Percentiles rank a stretch among this genome's conserved stretches.
phyloP scores from a whole-genome alignment of 2,888 invertebrate species.

The Spisula solida region DNA sequence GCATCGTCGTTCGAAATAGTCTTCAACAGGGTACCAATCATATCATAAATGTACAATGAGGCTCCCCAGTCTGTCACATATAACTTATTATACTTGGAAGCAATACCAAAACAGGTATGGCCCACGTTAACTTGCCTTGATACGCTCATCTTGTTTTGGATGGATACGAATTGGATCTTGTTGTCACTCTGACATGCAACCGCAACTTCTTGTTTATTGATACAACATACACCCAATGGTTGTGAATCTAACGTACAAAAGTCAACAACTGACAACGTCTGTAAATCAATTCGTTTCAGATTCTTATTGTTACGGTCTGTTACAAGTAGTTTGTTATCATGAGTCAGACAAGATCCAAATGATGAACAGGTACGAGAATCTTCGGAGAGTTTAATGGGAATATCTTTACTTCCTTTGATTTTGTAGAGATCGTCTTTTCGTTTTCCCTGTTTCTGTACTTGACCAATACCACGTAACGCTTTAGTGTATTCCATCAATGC shows the following conservation, averaged over 20 bases:
- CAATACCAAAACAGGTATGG: slow-evolving; percentile 28
- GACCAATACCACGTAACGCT: not conserved
- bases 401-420: slow-evolving; percentile 8
- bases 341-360: slow-evolving; percentile 20
- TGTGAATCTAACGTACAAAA: not conserved
- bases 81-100: not conserved
- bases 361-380: not conserved
- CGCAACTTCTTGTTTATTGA: slow-evolving; percentile 1
- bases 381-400: not conserved
- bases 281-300: not conserved
- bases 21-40: slow-evolving; percentile 16
- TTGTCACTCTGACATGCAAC: not conserved
- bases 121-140: not conserved
- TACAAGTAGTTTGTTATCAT: not conserved
- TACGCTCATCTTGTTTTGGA: not conserved
- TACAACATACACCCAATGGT: slow-evolving; percentile 24
- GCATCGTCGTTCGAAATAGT: not conserved
- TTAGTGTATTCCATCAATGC: not conserved
- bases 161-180: slow-evolving; percentile 27
- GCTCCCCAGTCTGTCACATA: not conserved
- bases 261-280: not conserved
- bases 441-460: not conserved
- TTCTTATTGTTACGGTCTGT: slow-evolving; percentile 1
- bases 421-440: not conserved
- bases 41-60: slow-evolving; percentile 8